Percentiles rank a stretch among this genome's conserved stretches.
phyloP scores from a whole-genome alignment of 2,797 vertebrate genomes.

The Carcharodon carcharias region DNA sequence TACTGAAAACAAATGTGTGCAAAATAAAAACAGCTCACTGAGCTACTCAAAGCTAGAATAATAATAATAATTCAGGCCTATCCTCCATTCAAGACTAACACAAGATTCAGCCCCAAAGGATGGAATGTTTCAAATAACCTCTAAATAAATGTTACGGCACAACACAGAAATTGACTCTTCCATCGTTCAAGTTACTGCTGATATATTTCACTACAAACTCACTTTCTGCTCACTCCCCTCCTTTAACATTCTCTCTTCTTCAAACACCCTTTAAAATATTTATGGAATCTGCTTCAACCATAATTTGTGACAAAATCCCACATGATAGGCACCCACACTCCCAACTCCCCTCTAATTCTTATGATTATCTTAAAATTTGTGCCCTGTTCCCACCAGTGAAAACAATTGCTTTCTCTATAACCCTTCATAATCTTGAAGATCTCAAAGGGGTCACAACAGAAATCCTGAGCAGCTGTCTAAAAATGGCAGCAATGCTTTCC shows the following conservation, averaged over 20 bases:
- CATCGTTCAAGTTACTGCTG: neutral
- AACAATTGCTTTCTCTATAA: neutral
- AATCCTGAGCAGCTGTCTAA: neutral
- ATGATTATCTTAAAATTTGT: neutral
- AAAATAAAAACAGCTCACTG: neutral
- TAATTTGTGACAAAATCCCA: neutral
- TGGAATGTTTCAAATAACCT: neutral
- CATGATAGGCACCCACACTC: neutral
- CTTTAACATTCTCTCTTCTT: neutral
- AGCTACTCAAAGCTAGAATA: neutral
- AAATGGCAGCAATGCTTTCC: neutral
- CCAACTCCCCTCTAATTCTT: neutral
- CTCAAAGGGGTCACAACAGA: neutral
- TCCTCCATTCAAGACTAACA: neutral
- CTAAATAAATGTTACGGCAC: neutral
- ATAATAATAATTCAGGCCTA: neutral
- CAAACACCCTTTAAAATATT: neutral
- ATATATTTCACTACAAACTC: neutral
- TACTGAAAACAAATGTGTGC: neutral
- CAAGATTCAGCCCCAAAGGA: neutral
- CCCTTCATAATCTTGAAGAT: neutral
- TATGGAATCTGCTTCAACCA: neutral
- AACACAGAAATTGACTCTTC: neutral
- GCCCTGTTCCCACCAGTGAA: neutral
- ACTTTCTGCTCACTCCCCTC: neutral